A percentile compares a stretch with the other conserved stretches of the same genome.
phyloP scores from a whole-genome alignment of 2,888 invertebrate species.

The Epsilonema sp. region DNA sequence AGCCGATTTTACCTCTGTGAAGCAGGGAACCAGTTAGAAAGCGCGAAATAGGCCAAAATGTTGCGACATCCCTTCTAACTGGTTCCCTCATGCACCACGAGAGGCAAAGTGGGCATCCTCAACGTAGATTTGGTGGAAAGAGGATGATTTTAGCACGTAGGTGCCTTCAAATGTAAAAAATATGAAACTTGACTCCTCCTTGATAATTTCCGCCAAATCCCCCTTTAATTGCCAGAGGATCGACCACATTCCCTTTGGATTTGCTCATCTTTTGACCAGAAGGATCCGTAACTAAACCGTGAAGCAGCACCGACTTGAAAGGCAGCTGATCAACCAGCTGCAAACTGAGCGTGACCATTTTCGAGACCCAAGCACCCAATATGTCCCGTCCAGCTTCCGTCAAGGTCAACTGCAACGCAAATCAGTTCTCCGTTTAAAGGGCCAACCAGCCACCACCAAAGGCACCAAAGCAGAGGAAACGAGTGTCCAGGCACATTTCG shows the following conservation, averaged over 20 bases:
- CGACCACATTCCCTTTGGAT: conserved; percentile 78
- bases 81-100: too few species aligned
- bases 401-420: conserved; percentile 47
- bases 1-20: too few species aligned
- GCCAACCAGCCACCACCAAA: conserved; percentile 75
- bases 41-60: too few species aligned
- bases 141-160: too few species aligned
- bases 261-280: conserved; percentile 95
- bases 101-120: too few species aligned
- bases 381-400: conserved; percentile 96
- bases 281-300: conserved; percentile 69
- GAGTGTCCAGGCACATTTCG: conserved; percentile 87
- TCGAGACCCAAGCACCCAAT: conserved; percentile 85
- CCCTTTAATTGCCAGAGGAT: conserved; percentile 74
- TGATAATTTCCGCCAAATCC: conserved; percentile 10
- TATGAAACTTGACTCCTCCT: too few species aligned
- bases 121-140: too few species aligned
- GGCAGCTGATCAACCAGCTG: conserved; percentile 56
- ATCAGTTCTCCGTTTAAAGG: conserved; percentile 34
- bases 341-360: conserved; percentile 76
- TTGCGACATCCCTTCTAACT: too few species aligned
- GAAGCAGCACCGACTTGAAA: conserved; percentile 54
- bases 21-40: too few species aligned
- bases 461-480: conserved; percentile 72
- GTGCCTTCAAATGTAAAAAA: too few species aligned